A percentile compares a stretch with the other conserved stretches of the same genome.
Conservation (phyloP, 2,888 invertebrate genomes). For the Nemotelus nigrinus region DNA sequence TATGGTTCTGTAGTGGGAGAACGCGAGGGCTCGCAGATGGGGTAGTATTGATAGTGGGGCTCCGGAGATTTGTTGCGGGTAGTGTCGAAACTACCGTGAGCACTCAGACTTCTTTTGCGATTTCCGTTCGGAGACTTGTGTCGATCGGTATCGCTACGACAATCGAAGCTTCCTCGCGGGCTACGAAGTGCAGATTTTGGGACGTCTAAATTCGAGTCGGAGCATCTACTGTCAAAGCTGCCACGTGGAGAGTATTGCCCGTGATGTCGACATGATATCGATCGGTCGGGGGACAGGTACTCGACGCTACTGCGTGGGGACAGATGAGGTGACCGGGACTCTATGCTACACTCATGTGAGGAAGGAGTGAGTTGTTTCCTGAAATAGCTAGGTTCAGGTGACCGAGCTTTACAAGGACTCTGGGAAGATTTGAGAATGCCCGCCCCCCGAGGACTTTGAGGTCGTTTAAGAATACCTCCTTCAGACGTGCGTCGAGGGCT, state of each 20-base stretch:
- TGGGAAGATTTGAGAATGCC: constrained; percentile 60
- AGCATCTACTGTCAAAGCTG: constrained; percentile 63
- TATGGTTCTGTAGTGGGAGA: not conserved
- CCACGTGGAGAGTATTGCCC: constrained; percentile 58
- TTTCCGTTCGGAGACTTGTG: constrained; percentile 48
- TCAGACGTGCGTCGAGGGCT: constrained; percentile 63
- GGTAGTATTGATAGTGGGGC: constrained; percentile 63
- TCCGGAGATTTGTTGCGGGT: constrained; percentile 55
- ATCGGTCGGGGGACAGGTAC: constrained; percentile 62
- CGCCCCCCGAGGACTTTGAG: constrained; percentile 56
- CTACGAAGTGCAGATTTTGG: constrained; percentile 56
- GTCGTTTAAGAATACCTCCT: constrained; percentile 62
- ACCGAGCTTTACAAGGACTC: constrained; percentile 62
- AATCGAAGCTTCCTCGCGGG: constrained; percentile 59
- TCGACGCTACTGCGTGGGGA: constrained; percentile 63
- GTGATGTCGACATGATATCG: constrained; percentile 58
- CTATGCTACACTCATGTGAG: constrained; percentile 61
- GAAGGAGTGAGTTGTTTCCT: constrained; percentile 58
- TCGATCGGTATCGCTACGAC: constrained; percentile 57
- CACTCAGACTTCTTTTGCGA: constrained; percentile 63
- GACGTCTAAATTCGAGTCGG: constrained; percentile 61
- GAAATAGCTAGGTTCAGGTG: constrained; percentile 63
- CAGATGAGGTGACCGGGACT: constrained; percentile 61
- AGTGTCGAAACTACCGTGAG: constrained; percentile 63
- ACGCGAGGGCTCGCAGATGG: constrained; percentile 62